Base-by-base conservation (phyloP, 1,140 invertebrate genomes). In the Stenopsyche tienmushanensis region DNA sequence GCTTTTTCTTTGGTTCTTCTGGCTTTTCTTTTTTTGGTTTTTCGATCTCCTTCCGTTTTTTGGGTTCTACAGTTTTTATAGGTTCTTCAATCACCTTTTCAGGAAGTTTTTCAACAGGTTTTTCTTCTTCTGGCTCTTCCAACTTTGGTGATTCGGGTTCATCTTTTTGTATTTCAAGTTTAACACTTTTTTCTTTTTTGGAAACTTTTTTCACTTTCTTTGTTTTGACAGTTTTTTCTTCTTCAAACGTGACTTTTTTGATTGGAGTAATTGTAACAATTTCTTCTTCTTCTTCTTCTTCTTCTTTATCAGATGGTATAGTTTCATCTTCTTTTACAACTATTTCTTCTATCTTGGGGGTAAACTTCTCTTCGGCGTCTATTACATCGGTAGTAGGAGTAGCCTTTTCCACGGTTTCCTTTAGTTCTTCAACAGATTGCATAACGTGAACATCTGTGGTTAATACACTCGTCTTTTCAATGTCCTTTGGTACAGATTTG, bases 71-170 rank as follows among this genome's bases (percentile, higher is more conserved):
- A 55, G 62, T 47, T 72, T 69, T 24, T n/a, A 24, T 42, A 44
- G 25, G 21, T 63, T 75, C 69, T 52, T 66, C 58, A 52, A 67
- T 64, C 59, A 70, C 62, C 63, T 73, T 74, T 15, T 78, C 34
- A n/a, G 74, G 73, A 65, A 69, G 66, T 57, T 73, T 65, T 62
- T 74, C 72, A 66, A 71, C 55, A 45, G 72, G 69, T 49, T 73
- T 57, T 52, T 65, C 69, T 53, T 72, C 65, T 18, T 71, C 63
- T 70, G 72, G 42, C 71, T 60, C 42, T 47, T 2, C 66, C 41
- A 53, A 58, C 20, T 66, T 34, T 34, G 29, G 29, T 60, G 68
- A 24, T 71, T 75, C 69, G 67, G 73, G 71, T 50, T 58, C 41
- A n/a, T 63, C n/a, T 50, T 50, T 23, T 23, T 1, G 5, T 23